These are phyloP conservation scores for Neosilurus hyrtlii DNA, from an alignment of 2,797 vertebrate genomes.

Conservation along the genomic window DNA sequence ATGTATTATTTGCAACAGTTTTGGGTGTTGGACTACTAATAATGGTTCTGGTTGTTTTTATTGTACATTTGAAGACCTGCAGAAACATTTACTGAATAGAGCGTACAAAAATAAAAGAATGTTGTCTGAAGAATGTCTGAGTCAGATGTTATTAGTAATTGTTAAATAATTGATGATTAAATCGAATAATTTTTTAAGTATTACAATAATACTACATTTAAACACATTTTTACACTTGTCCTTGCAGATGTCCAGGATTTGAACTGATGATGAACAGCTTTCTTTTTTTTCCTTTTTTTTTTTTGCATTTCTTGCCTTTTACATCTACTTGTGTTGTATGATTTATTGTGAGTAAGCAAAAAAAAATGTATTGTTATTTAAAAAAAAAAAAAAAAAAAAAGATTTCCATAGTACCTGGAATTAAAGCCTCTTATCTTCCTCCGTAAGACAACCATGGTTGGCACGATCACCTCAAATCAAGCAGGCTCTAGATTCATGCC, in stretches of 20 bases:
- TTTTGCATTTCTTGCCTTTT: not conserved
- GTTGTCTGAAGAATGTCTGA: not conserved
- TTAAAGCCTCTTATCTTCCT: not conserved
- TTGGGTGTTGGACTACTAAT: constrained; percentile 22
- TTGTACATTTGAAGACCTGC: constrained; percentile 32
- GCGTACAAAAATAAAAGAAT: not conserved
- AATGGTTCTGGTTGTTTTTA: constrained; percentile 40
- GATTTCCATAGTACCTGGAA: not conserved
- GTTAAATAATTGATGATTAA: not conserved
- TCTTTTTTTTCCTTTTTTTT: not conserved
- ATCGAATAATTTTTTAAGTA: not conserved
- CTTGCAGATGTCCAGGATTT: not conserved
- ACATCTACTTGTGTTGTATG: not conserved
- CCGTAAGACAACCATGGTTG: too few species aligned
- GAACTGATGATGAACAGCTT: not conserved
- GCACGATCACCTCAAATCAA: too few species aligned
- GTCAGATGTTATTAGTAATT: not conserved
- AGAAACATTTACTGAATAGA: not conserved
- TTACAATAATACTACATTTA: not conserved
- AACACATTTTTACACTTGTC: not conserved
- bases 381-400: too few species aligned
- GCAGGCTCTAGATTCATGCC: too few species aligned
- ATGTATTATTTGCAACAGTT: constrained; percentile 35
- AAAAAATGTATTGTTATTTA: not conserved
- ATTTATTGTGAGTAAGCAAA: not conserved